A percentile compares a stretch with the other conserved stretches of the same genome.
phyloP scores from a whole-genome alignment of 2,888 invertebrate genomes.

The Acanthopleura granulata region DNA sequence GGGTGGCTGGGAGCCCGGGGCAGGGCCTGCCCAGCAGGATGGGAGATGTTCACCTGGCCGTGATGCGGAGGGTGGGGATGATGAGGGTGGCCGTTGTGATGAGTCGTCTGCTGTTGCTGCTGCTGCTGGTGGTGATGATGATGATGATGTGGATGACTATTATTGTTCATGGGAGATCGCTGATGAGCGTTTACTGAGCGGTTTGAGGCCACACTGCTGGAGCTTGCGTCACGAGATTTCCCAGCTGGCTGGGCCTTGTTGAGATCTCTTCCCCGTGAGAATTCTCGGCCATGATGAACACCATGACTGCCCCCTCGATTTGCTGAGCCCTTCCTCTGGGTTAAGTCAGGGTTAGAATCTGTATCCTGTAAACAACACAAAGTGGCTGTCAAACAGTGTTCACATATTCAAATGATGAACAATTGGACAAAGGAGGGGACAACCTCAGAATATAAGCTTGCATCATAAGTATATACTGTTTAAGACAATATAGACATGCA shows the following conservation, averaged over 20 bases:
- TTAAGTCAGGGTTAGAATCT: slow-evolving; percentile 32
- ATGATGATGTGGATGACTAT: slow-evolving; percentile 4
- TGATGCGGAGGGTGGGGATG: neutral
- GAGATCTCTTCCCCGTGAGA: slow-evolving; percentile 29
- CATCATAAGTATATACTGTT: no score
- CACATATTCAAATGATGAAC: no score
- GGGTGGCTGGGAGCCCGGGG: neutral
- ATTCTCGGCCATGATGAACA: slow-evolving; percentile 32
- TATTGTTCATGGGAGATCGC: slow-evolving; percentile 5
- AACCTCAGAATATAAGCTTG: no score
- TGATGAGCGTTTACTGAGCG: slow-evolving; percentile 32
- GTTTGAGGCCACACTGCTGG: slow-evolving; percentile 57
- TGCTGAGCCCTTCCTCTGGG: slow-evolving; percentile 22
- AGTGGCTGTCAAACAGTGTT: no score
- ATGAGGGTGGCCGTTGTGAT: neutral
- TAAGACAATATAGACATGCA: no score
- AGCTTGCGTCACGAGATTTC: slow-evolving; percentile 54
- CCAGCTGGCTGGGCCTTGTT: slow-evolving; percentile 25
- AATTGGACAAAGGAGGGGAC: no score
- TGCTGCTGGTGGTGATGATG: neutral
- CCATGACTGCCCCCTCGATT: slow-evolving; percentile 35
- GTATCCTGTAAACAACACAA: slow-evolving; percentile 34
- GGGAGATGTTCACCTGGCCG: neutral
- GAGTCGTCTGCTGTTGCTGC: neutral
- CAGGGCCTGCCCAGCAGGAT: neutral